phyloP scores from a whole-genome alignment of 2,113 vertebrate genomes.

The Dendrocopos noguchii region DNA sequence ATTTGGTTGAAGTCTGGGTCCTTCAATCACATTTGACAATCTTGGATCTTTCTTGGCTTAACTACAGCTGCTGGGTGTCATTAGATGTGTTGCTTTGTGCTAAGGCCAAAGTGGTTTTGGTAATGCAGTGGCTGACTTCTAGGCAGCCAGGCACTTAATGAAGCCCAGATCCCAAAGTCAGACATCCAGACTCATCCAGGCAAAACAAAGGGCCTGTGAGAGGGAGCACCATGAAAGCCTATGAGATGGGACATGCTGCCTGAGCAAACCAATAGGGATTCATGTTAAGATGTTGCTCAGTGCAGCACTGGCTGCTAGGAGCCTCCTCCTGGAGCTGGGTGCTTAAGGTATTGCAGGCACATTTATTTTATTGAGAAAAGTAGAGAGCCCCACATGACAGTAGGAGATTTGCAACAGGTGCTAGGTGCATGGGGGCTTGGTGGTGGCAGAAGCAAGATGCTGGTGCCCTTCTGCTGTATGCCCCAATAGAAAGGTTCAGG shows the following conservation, averaged over 20 bases:
- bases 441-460: background rate
- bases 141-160: background rate
- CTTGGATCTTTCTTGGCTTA: background rate
- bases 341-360: background rate
- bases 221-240: background rate
- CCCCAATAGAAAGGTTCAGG: background rate
- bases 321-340: background rate
- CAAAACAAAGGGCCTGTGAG: background rate
- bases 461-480: background rate
- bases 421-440: background rate
- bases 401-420: background rate
- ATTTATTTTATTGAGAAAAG: background rate
- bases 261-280: background rate
- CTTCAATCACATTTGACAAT: background rate
- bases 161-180: background rate
- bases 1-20: background rate
- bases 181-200: background rate
- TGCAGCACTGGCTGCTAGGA: background rate
- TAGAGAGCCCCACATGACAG: background rate
- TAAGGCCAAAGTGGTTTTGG: slow-evolving; percentile 4
- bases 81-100: background rate
- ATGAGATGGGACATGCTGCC: background rate
- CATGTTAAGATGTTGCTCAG: background rate
- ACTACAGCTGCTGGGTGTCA: slow-evolving; percentile 11
- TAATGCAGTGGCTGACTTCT: slow-evolving; percentile 4